A percentile compares a stretch with the other conserved stretches of the same genome.
Evolutionary conservation across 2,888 invertebrate genomes (phyloP).

Genomic region (Priocnemis perturbator): DNA sequence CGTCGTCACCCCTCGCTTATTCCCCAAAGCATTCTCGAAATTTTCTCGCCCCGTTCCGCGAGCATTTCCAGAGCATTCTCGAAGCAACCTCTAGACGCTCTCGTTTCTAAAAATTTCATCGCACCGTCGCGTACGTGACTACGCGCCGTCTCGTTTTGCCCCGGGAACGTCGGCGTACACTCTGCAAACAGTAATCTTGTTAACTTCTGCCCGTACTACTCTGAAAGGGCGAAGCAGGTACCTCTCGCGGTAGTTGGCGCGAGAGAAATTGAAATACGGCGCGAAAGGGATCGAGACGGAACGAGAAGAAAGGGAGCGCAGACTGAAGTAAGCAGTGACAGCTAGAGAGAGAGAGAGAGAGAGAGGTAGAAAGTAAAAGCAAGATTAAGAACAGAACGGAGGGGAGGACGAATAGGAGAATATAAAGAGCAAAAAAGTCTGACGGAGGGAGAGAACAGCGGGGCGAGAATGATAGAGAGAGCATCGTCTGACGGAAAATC

Average conservation of each 20-base stretch:
- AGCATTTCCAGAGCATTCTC: background rate
- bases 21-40: too few species aligned
- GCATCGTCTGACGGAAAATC: slow-evolving; percentile 36
- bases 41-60: background rate
- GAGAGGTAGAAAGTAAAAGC: background rate
- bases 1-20: too few species aligned
- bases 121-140: slow-evolving; percentile 24
- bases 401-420: background rate
- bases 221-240: too few species aligned
- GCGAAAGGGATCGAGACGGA: background rate
- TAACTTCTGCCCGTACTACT: slow-evolving; percentile 18
- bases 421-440: too few species aligned
- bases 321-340: too few species aligned
- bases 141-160: slow-evolving; percentile 6
- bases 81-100: background rate
- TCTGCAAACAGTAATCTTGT: slow-evolving; percentile 34
- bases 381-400: background rate
- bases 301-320: background rate
- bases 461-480: slow-evolving; percentile 23
- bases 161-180: slow-evolving; percentile 6
- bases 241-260: too few species aligned
- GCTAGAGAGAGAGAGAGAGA: too few species aligned
- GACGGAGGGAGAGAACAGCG: too few species aligned
- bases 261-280: too few species aligned
- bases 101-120: slow-evolving; percentile 16